phyloP scores from a whole-genome alignment of 2,113 vertebrate genomes.

The Tachysurus fulvidraco region DNA sequence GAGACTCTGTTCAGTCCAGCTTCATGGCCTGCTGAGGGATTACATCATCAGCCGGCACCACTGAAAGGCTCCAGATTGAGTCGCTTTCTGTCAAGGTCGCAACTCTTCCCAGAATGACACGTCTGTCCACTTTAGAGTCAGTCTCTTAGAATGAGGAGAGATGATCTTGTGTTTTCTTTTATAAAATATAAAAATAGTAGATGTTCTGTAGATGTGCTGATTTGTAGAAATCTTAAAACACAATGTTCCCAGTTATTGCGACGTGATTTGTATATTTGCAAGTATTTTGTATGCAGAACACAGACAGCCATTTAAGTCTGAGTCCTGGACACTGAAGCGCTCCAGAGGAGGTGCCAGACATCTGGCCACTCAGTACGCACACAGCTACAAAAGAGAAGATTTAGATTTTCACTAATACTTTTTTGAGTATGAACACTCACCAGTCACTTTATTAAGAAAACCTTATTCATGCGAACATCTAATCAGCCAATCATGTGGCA shows the following conservation, averaged over 20 bases:
- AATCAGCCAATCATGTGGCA: neutral
- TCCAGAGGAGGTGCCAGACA: neutral
- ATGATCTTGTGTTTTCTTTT: neutral
- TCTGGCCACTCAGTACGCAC: neutral
- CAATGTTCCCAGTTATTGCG: neutral
- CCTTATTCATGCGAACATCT: neutral
- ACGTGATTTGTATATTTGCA: neutral
- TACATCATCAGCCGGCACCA: slow-evolving; percentile 35
- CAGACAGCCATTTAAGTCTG: neutral
- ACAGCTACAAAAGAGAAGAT: neutral
- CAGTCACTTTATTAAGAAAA: neutral
- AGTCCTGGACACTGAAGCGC: neutral
- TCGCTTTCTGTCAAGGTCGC: slow-evolving; percentile 17
- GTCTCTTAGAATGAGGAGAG: slow-evolving; percentile 9
- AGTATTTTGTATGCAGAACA: neutral
- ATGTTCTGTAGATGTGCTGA: neutral
- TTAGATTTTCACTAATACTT: neutral
- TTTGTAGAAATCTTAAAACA: neutral
- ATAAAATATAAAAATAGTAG: neutral
- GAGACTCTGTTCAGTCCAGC: slow-evolving; percentile 31
- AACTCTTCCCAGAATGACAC: slow-evolving; percentile 15
- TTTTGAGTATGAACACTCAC: neutral
- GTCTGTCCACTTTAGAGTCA: slow-evolving; percentile 3
- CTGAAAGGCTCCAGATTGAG: slow-evolving; percentile 23
- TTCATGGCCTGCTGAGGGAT: slow-evolving; percentile 39